Percentiles rank a stretch among this genome's conserved stretches.
phyloP scores from a whole-genome alignment of 2,113 vertebrate species.

The Microtus richardsoni region DNA sequence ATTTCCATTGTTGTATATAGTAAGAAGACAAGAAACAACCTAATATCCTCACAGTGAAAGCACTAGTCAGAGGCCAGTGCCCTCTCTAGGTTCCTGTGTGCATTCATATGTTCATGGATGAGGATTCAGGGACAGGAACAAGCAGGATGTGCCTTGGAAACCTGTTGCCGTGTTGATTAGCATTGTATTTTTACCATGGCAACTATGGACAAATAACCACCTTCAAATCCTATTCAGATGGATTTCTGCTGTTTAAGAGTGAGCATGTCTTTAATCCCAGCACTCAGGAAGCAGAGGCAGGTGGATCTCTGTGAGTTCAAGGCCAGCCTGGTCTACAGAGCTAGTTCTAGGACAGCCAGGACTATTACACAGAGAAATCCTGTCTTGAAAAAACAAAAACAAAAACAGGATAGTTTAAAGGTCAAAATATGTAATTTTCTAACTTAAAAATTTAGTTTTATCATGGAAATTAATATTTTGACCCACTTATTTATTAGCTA shows the following conservation, averaged over 20 bases:
- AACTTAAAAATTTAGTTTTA: neutral
- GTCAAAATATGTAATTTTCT: neutral
- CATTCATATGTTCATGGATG: neutral
- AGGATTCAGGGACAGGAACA: neutral
- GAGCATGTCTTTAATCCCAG: too few relatives aligned
- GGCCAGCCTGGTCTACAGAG: too few relatives aligned
- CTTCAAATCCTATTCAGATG: slow-evolving; percentile 27
- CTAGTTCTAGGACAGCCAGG: too few relatives aligned
- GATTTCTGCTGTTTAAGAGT: slow-evolving; percentile 9
- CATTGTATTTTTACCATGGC: slow-evolving; percentile 54
- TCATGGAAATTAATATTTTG: neutral
- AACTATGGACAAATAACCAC: slow-evolving; percentile 40
- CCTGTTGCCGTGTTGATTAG: neutral
- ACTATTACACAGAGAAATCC: too few relatives aligned
- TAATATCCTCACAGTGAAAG: neutral
- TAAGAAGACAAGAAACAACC: neutral
- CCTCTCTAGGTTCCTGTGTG: neutral
- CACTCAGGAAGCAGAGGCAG: too few relatives aligned
- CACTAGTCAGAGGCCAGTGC: neutral
- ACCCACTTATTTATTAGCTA: neutral
- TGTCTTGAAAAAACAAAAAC: too few relatives aligned
- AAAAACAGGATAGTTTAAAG: neutral
- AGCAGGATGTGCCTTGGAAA: neutral
- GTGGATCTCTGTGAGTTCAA: too few relatives aligned
- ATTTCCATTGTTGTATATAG: neutral